Evolutionary conservation across 2,113 vertebrate genomes (phyloP).

Genomic region (Salvelinus namaycush): DNA sequence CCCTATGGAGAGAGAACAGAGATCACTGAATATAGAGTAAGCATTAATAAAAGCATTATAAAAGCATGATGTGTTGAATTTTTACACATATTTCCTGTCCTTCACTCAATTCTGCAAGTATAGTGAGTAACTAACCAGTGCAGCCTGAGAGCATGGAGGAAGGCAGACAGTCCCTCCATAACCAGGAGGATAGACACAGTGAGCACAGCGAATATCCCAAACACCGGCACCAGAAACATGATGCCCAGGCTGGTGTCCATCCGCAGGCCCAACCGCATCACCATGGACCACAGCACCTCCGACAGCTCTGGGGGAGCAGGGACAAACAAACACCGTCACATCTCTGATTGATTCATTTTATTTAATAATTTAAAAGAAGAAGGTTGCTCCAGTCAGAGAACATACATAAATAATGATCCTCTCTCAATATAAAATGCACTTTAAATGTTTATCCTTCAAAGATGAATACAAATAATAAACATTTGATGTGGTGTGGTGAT

Average conservation of each 20-base stretch:
- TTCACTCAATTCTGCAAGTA: not conserved
- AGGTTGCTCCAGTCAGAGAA: too few relatives aligned
- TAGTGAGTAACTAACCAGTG: constrained; percentile 82
- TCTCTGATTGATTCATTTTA: not conserved
- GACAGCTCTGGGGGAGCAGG: constrained; percentile 81
- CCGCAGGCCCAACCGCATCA: constrained; percentile 87
- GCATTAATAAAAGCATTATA: not conserved
- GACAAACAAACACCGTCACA: not conserved
- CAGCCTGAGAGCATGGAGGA: constrained; percentile 93
- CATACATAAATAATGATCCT: not conserved
- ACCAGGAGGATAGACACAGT: constrained; percentile 91
- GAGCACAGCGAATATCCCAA: constrained; percentile 84
- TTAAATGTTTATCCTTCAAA: not conserved
- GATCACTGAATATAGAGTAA: not conserved
- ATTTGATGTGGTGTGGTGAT: not conserved
- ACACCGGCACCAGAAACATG: constrained; percentile 83
- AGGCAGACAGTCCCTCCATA: constrained; percentile 98
- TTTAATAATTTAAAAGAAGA: too few relatives aligned
- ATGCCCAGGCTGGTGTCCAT: constrained; percentile 78
- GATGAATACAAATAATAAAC: not conserved
- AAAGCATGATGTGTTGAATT: not conserved
- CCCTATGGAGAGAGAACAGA: constrained; percentile 75
- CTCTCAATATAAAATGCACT: not conserved
- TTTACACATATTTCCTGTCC: not conserved
- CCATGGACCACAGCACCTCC: constrained; percentile 93